Conservation (phyloP, 1,140 invertebrate species). For the Drosophila punjabiensis region DNA sequence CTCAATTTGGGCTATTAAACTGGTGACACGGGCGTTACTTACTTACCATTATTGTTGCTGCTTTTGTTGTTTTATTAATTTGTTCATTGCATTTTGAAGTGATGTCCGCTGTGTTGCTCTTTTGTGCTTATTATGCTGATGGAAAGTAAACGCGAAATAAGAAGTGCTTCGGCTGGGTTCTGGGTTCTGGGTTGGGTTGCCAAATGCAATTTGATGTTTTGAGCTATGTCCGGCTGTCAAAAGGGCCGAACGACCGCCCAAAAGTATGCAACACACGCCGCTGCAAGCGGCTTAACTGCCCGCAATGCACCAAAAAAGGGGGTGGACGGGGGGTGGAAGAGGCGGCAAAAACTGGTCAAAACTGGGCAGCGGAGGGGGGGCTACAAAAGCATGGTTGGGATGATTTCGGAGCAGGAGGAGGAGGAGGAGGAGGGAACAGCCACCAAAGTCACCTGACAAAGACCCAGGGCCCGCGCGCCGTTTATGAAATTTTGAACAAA, state of each 20-base stretch:
- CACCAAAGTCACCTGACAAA: constrained; percentile 34
- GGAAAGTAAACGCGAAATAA: constrained; percentile 49
- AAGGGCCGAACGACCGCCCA: constrained; percentile 40
- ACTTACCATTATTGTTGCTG: constrained; percentile 2
- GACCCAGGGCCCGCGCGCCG: constrained; percentile 32
- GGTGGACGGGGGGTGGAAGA: not conserved
- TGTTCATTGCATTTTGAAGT: constrained; percentile 74
- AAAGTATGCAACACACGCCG: constrained; percentile 64
- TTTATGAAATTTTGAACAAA: constrained; percentile 85
- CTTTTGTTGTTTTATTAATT: constrained; percentile 67
- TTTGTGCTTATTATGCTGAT: constrained; percentile 49
- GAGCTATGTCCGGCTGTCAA: constrained; percentile 55
- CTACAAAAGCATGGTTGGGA: too few relatives aligned
- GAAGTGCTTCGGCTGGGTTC: constrained; percentile 11
- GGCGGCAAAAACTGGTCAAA: constrained; percentile 28
- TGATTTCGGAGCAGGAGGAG: not conserved
- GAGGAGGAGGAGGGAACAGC: not conserved
- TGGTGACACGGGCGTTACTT: constrained; percentile 29
- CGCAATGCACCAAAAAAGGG: constrained; percentile 24
- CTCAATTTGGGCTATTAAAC: constrained; percentile 55
- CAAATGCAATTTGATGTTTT: constrained; percentile 51
- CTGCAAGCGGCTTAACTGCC: constrained; percentile 55
- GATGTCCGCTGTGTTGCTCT: constrained; percentile 23
- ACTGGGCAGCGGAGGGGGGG: not conserved
- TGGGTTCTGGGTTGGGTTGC: not conserved